Base-by-base conservation (phyloP, 1,140 invertebrate genomes). In the Dryas iulia region DNA sequence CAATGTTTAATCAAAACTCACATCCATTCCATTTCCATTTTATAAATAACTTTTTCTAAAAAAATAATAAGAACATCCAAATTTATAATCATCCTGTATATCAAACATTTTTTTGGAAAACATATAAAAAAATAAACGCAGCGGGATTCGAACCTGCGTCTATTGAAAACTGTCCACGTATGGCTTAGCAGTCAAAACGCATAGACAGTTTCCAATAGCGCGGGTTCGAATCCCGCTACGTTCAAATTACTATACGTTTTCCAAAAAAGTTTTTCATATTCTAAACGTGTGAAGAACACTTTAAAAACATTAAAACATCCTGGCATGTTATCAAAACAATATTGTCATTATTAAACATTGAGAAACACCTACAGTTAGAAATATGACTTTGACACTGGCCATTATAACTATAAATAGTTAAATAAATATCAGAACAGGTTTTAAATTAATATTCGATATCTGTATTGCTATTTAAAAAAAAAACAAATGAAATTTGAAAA, bases 361-460 rank as follows among this genome's bases (percentile, higher is more conserved):
- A 57, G 24, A 61, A 21, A 54, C 58, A 71, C 69, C 63, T 64
- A 71, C 69, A 63, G 61, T 64, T 53, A 65, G 54, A 64, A 53
- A 11, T 35, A 69, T 53, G 59, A 69, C 66, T 59, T 33, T 53
- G 47, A 69, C 66, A 69, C 66, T 69, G 66, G 66, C 66, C 66
- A 26, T 69, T 59, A 59, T 67, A 67, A 59, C 30, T 67, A 67
- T 60, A 59, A 61, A 69, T 62, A 62, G 62, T 65, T 24, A 23
- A 58, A 65, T 65, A 65, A 65, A 65, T 57, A 65, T 39, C 62
- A 54, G 54, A 65, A 65, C 53, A 56, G 66, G 57, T 39, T 58
- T 31, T 28, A 47, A 35, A 62, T 52, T 62, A 62, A 31, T 65
- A 56, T 56, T 65, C 52, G 39, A 53, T 23, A 59, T 21, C 30